A percentile compares a stretch with the other conserved stretches of the same genome.
These are phyloP conservation scores for Planococcus citri DNA, from an alignment of 1,140 invertebrate genomes.

Conservation along the genomic window DNA sequence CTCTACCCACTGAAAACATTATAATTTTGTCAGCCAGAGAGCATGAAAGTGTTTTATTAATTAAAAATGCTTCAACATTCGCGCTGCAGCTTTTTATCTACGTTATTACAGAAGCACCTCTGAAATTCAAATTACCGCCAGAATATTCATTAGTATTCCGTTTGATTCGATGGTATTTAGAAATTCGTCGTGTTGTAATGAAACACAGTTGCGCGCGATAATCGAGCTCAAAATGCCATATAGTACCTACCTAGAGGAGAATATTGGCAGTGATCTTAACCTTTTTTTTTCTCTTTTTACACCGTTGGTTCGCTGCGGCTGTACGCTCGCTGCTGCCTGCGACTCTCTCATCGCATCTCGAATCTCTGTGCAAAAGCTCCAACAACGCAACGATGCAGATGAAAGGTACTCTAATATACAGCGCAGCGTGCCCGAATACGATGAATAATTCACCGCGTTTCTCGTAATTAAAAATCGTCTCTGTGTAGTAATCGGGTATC, in stretches of 20 bases:
- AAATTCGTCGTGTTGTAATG: constrained; percentile 2
- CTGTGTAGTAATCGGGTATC: too few species aligned
- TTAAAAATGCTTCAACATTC: constrained; percentile 7
- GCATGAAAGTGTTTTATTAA: constrained; percentile 5
- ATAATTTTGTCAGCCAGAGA: constrained; percentile 5
- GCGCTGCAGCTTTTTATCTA: not conserved
- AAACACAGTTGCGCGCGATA: not conserved
- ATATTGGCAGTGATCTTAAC: constrained; percentile 8
- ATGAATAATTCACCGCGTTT: not conserved
- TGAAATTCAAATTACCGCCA: not conserved
- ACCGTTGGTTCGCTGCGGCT: not conserved
- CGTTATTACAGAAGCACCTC: constrained; percentile 1
- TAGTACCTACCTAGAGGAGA: not conserved
- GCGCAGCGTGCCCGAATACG: not conserved
- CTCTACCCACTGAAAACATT: not conserved
- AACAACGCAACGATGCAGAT: not conserved
- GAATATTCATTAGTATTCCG: constrained; percentile 5
- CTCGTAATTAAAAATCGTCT: constrained; percentile 4
- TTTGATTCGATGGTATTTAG: not conserved
- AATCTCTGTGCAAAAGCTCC: too few species aligned
- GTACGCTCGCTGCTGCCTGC: not conserved
- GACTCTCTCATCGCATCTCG: too few species aligned
- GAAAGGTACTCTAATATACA: not conserved
- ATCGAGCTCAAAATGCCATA: not conserved
- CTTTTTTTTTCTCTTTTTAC: not conserved